Evolutionary conservation across 2,113 vertebrate species (phyloP).

Genomic region (Leptocoma aspasia): DNA sequence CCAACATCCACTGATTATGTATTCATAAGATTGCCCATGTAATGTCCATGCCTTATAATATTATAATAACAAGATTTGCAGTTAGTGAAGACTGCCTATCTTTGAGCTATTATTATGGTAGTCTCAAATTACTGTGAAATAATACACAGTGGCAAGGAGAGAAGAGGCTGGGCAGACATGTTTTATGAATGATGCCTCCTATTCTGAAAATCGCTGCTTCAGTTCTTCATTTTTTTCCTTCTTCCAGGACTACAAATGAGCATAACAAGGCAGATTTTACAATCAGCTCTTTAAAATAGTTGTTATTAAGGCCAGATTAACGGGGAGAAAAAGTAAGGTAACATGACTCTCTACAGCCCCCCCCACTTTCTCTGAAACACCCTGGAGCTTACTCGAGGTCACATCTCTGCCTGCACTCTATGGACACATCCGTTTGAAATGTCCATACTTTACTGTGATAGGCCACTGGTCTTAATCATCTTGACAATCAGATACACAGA

Average conservation of each 20-base stretch:
- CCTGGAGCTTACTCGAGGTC: not conserved
- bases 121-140: not conserved
- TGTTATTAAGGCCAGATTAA: not conserved
- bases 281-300: not conserved
- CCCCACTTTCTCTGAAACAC: not conserved
- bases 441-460: not conserved
- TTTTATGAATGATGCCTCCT: not conserved
- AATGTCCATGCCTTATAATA: not conserved
- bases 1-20: not conserved
- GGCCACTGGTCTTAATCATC: not conserved
- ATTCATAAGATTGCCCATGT: not conserved
- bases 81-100: not conserved
- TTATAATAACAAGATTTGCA: not conserved
- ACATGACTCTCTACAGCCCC: not conserved
- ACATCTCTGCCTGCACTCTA: not conserved
- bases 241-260: not conserved
- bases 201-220: not conserved
- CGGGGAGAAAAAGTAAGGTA: not conserved
- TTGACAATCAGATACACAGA: not conserved
- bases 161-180: not conserved
- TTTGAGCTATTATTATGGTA: not conserved
- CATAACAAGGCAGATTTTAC: not conserved
- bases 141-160: not conserved
- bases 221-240: not conserved
- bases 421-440: not conserved